Conservation (phyloP, 1,140 invertebrate species). For the Melitaea cinxia region DNA sequence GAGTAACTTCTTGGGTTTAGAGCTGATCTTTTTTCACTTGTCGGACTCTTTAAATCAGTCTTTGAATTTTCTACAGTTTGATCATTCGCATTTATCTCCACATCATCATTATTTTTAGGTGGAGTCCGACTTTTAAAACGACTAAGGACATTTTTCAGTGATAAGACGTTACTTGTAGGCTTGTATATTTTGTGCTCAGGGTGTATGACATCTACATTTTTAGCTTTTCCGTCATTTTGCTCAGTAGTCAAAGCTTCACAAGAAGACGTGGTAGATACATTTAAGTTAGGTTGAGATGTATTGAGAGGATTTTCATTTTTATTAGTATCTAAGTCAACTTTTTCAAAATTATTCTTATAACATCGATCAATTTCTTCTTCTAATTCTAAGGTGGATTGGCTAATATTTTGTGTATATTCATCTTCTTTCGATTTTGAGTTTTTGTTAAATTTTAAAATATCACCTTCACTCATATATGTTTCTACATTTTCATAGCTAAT, state of each 20-base stretch:
- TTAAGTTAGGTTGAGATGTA: constrained; percentile 61
- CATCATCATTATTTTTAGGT: constrained; percentile 63
- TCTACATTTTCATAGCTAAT: constrained; percentile 83
- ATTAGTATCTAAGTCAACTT: constrained; percentile 62
- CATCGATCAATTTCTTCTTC: constrained; percentile 80
- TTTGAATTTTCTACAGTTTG: constrained; percentile 62
- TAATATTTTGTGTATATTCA: constrained; percentile 80
- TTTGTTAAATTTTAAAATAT: constrained; percentile 83
- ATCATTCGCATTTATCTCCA: constrained; percentile 66
- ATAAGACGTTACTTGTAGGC: constrained; percentile 78
- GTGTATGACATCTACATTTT: constrained; percentile 81
- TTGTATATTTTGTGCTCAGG: constrained; percentile 90
- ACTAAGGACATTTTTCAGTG: constrained; percentile 76
- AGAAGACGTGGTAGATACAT: constrained; percentile 75
- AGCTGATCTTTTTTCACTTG: constrained; percentile 65
- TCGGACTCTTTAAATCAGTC: constrained; percentile 68
- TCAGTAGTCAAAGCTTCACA: constrained; percentile 73
- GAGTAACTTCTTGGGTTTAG: constrained; percentile 78
- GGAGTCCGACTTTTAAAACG: constrained; percentile 72
- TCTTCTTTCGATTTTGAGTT: constrained; percentile 58
- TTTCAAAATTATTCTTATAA: constrained; percentile 78
- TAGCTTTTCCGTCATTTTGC: constrained; percentile 61
- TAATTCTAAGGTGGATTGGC: constrained; percentile 77
- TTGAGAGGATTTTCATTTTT: constrained; percentile 66
- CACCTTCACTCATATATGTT: constrained; percentile 78